These are phyloP conservation scores for Ruditapes philippinarum DNA, from an alignment of 1,140 invertebrate species.

Conservation along the genomic window DNA sequence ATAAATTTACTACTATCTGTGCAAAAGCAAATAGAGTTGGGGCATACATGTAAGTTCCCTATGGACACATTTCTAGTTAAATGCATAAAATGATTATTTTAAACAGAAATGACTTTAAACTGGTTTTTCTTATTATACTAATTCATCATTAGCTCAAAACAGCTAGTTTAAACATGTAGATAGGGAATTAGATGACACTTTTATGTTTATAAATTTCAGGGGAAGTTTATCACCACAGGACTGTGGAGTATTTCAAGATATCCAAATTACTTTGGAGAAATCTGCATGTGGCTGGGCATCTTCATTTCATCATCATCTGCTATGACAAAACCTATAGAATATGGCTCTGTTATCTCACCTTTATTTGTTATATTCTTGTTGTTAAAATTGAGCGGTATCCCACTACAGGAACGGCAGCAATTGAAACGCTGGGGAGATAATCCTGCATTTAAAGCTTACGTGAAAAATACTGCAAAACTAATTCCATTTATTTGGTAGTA, in stretches of 20 bases:
- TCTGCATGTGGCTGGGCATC: conserved; percentile 97
- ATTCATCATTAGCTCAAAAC: too few species aligned
- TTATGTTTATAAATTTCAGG: conserved; percentile 70
- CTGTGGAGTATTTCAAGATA: conserved; percentile 96
- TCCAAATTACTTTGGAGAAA: conserved; percentile 98
- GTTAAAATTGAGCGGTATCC: conserved; percentile 84
- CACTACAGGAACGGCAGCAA: conserved; percentile 81
- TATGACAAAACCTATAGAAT: conserved; percentile 76
- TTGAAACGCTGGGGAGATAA: conserved; percentile 81
- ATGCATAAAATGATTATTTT: too few species aligned
- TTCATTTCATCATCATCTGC: conserved; percentile 88
- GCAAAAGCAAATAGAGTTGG: too few species aligned
- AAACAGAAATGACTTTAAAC: too few species aligned
- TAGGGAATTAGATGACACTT: too few species aligned
- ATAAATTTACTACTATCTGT: too few species aligned
- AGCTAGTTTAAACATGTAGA: too few species aligned
- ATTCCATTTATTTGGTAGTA: conserved; percentile 82
- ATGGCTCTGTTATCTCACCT: conserved; percentile 83
- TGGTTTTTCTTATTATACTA: too few species aligned
- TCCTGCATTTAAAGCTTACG: conserved; percentile 80
- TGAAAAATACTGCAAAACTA: conserved; percentile 81
- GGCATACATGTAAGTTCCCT: too few species aligned
- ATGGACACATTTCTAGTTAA: too few species aligned
- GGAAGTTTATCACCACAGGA: conserved; percentile 87
- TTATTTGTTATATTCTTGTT: conserved; percentile 82